Evolutionary conservation across 2,888 invertebrate genomes (phyloP), one percentile per base, ranked within the genome.

Genomic region (Drosophila antonietae): DNA sequence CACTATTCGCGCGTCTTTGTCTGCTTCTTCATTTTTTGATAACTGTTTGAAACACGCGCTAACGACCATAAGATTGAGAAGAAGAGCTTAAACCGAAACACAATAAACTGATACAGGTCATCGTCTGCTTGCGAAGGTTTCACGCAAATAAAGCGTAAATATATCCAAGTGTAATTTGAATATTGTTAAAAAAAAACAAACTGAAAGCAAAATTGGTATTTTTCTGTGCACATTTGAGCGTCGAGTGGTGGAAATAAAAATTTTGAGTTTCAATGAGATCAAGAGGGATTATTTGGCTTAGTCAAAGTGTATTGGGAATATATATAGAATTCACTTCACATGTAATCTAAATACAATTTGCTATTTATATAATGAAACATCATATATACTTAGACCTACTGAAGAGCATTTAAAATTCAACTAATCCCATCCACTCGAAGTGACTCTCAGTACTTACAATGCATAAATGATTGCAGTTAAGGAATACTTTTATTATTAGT

Each of bases 171-270:
- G 39, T 55, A 70, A 67, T 47, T 43, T 44, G 20, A 51, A 53
- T 63, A 49, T 33, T 14, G 8, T 28, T 20, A 20, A 20, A 8
- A 3, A 9, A 35, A 28, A 37, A 9, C 7, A 10, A 14, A 31
- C 5, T 2, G 15, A 33, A 33, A 9, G 1, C 10, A 31, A 15
- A 2, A 60, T 55, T 18, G 7, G 14, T 41, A 49, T 57, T 57
- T 23, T 56, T 63, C 56, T 70, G 78, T 74, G 81, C 81, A 78
- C 78, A 78, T n/a, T 70, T 74, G 77, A 68, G 67, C 56, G 33
- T 14, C 12, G 49, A 28, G 15, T 53, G 59, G n/a, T 53, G 59
- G 62, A 39, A 49, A 20, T 33, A 10, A 44, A 10, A 14, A 14
- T 44, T 33, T 31, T 3, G 15, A 14, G 20, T 15, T 28, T 10